Evolutionary conservation across 2,113 vertebrate genomes (phyloP).

Genomic region (Entosphenus tridentatus): DNA sequence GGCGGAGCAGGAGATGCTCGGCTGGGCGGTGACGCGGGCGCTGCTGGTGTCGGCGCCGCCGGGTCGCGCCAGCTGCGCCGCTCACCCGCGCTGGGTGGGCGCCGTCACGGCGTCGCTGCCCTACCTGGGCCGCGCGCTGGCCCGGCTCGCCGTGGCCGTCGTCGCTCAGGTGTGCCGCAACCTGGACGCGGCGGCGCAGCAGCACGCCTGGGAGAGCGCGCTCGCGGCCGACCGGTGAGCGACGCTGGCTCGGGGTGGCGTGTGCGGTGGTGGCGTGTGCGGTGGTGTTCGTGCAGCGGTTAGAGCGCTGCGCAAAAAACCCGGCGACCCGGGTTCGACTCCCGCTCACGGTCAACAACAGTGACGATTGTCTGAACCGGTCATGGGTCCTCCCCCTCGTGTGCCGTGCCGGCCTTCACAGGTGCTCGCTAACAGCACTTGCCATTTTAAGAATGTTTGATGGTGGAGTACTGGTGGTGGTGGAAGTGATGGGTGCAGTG

Average conservation of each 20-base stretch:
- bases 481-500: no score
- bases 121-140: constrained; percentile 81
- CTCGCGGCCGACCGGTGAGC: constrained; percentile 49
- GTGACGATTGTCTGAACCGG: no score
- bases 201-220: constrained; percentile 76
- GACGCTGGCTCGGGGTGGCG: constrained; percentile 10
- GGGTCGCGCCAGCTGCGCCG: constrained; percentile 82
- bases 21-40: constrained; percentile 78
- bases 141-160: constrained; percentile 75
- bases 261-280: constrained; percentile 4
- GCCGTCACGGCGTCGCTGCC: constrained; percentile 80
- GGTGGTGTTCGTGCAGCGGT: no score
- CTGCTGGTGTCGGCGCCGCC: constrained; percentile 28
- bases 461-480: no score
- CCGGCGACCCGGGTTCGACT: no score
- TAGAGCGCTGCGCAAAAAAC: no score
- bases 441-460: no score
- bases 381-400: no score
- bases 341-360: no score
- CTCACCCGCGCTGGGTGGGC: constrained; percentile 96
- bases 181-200: constrained; percentile 80
- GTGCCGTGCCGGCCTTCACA: no score
- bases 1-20: constrained; percentile 91
- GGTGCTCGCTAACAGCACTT: no score
- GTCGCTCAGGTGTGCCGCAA: constrained; percentile 88